phyloP scores from a whole-genome alignment of 2,113 vertebrate species.

The Lonchura striata region DNA sequence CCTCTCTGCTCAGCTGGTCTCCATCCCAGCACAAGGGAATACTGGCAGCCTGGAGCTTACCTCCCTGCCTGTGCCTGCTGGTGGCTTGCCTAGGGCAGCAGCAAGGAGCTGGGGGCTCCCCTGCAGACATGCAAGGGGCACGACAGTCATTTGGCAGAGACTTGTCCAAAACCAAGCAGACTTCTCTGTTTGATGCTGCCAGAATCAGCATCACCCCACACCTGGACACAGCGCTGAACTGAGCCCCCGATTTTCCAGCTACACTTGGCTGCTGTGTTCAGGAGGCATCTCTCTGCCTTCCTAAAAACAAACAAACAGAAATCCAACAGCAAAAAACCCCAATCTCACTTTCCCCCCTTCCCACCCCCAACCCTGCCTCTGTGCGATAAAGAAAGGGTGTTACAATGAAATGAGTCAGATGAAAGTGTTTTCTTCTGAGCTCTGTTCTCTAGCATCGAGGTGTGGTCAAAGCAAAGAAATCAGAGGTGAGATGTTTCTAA shows the following conservation, averaged over 20 bases:
- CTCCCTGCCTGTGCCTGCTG: background rate
- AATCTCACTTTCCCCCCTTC: too few species aligned
- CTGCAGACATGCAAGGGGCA: rapidly evolving
- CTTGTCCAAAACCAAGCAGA: background rate
- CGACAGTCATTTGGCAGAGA: background rate
- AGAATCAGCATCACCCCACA: rapidly evolving
- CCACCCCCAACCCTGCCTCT: too few species aligned
- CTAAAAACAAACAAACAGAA: background rate
- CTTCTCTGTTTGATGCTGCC: rapidly evolving
- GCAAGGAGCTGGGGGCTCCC: background rate
- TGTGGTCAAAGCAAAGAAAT: background rate
- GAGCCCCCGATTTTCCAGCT: background rate
- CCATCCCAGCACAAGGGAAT: background rate
- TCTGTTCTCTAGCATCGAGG: background rate
- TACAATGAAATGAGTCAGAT: background rate
- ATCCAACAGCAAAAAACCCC: background rate
- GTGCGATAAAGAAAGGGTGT: background rate
- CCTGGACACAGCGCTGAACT: rapidly evolving
- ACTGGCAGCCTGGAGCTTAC: background rate
- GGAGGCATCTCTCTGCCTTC: background rate
- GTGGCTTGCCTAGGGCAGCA: background rate
- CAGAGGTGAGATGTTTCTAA: background rate
- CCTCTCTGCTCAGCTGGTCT: background rate
- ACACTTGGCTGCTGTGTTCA: rapidly evolving
- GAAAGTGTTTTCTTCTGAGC: background rate